Evolutionary conservation across 2,797 vertebrate genomes (phyloP).

Genomic region (Delichon dasypus): DNA sequence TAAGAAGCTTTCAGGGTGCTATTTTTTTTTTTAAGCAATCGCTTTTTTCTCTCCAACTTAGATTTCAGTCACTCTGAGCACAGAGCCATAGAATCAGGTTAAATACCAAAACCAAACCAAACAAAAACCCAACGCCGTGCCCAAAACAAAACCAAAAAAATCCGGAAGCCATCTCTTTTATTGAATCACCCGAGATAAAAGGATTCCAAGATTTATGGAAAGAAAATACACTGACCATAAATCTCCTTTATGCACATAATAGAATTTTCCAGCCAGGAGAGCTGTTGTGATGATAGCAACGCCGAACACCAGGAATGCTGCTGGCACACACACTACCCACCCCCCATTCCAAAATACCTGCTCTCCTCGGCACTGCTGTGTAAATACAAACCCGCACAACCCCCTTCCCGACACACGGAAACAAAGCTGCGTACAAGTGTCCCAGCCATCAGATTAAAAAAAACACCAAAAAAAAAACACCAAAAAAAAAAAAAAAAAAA

Average conservation of each 20-base stretch:
- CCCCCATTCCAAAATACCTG: constrained; percentile 35
- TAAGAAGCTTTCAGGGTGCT: not conserved
- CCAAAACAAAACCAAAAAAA: constrained; percentile 31
- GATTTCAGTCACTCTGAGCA: not conserved
- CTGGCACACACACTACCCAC: not conserved
- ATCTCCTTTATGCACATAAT: constrained; percentile 53
- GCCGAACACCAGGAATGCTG: constrained; percentile 15
- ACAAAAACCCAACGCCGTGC: not conserved
- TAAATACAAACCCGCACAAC: constrained; percentile 20
- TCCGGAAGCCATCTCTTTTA: constrained; percentile 54
- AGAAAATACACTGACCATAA: constrained; percentile 47
- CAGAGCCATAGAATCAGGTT: not conserved
- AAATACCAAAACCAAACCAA: not conserved
- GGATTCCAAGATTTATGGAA: constrained; percentile 38
- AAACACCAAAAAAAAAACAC: not conserved
- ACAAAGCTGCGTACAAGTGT: constrained; percentile 63
- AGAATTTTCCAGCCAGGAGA: constrained; percentile 62
- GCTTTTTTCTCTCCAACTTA: not conserved
- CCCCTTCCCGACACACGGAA: constrained; percentile 18
- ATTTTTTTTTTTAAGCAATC: not conserved
- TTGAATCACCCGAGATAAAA: constrained; percentile 45
- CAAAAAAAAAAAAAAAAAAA: too few species aligned
- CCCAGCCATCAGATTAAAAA: not conserved
- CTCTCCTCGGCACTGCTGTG: not conserved
- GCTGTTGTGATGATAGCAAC: constrained; percentile 48